Evolutionary conservation across 2,888 invertebrate genomes (phyloP).

Genomic region (Deilephila elpenor): DNA sequence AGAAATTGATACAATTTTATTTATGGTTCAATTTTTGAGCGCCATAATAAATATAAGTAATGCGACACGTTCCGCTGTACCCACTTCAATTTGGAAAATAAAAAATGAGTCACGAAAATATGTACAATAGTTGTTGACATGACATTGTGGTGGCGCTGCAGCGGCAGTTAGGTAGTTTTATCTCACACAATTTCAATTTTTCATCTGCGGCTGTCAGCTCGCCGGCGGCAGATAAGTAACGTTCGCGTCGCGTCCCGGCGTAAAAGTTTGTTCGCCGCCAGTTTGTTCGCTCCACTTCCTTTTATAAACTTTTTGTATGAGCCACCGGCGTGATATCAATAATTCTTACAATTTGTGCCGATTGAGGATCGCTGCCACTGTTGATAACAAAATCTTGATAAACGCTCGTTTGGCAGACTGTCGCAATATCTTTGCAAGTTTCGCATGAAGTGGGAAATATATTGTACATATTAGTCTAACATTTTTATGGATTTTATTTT

Average conservation of each 20-base stretch:
- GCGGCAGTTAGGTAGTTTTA: conserved; percentile 82
- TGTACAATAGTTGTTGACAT: conserved; percentile 55
- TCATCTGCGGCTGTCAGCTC: conserved; percentile 84
- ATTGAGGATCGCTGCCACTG: conserved; percentile 50
- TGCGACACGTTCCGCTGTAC: conserved; percentile 24
- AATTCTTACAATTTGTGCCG: conserved; percentile 76
- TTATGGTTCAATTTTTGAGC: background rate
- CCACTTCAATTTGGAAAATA: conserved; percentile 43
- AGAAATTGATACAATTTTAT: background rate
- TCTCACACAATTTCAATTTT: conserved; percentile 85
- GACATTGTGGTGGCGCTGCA: conserved; percentile 73
- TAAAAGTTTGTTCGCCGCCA: conserved; percentile 78
- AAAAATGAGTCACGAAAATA: conserved; percentile 38
- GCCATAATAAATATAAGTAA: background rate
- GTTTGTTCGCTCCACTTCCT: conserved; percentile 82
- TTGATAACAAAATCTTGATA: conserved; percentile 19
- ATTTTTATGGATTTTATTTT: too few relatives aligned
- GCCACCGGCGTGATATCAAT: conserved; percentile 74
- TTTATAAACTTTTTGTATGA: conserved; percentile 82
- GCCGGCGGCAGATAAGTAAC: conserved; percentile 82
- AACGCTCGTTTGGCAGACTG: conserved; percentile 11
- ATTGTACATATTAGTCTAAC: background rate
- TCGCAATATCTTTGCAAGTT: conserved; percentile 6
- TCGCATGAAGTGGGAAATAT: background rate
- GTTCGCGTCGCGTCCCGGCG: conserved; percentile 72